Base-by-base conservation (phyloP, 2,113 vertebrate species). In the Tauraco erythrolophus region DNA sequence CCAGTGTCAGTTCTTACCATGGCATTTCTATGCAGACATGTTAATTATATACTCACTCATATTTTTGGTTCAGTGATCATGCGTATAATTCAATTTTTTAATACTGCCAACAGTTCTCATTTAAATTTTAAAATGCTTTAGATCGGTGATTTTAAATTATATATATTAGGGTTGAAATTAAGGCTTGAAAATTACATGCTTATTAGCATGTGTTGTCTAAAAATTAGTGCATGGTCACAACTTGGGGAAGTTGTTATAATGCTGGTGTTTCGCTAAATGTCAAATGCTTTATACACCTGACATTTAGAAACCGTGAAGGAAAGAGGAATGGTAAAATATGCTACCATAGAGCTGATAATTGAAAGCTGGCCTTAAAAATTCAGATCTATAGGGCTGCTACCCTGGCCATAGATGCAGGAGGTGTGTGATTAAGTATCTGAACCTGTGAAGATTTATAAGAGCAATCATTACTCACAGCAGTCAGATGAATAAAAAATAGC, bases 301-400 rank as follows among this genome's bases (percentile, higher is more conserved):
- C 93, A 88, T 96, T 94, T 89, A 93, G 78, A 87, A 92, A 75
- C 60, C 39, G 23, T 76, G 57, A 85, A 79, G 45, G 69, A 76
- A 87, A 86, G 65, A 72, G 41, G 54, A 85, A 58, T 69, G 31
- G 53, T 80, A 69, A 96, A 94, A 92, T 64, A 82, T 1, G 5
- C 9, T 6, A 65, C 69, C 50, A 27, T 7, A 37, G 35, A 80
- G 69, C 61, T 88, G 70, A 54, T 92, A 95, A 97, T 85, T 96
- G 84, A 96, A 91, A 95, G 53, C 39, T 82, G 41, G 79, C 41
- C 57, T 88, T 84, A 75, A 89, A 84, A 97, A 94, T 76, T 68
- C 65, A 58, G 22, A 41, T 70, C 90, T 77, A 4, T 7, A 35
- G 35, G 24, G 46, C 66, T 89, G 61, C 66, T 76, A 21, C 31